Evolutionary conservation across 2,113 vertebrate genomes (phyloP), one percentile per base, ranked within the genome.

Genomic region (Semicossyphus pulcher): DNA sequence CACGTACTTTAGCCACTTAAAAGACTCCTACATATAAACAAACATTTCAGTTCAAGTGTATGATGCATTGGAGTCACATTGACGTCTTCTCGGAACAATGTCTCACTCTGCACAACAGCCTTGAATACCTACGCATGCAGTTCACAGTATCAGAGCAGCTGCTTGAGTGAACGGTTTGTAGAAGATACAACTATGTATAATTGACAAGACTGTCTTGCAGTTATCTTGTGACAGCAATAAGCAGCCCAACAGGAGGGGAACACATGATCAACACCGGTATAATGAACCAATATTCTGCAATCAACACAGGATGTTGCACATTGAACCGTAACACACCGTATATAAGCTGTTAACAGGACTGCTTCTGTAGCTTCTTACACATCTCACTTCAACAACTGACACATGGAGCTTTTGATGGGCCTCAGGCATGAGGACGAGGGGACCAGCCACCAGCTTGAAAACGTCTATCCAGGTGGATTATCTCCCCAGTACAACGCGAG

Each of bases 401-500:
- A 52, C 1, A 2, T 12, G 11, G 28, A 21, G 51, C 28, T 57
- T 39, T 2, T 21, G 20, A 28, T 44, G 49, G 74, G 36, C 60
- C 5, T 18, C 48, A 70, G 48, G 54, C 74, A 34, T 34, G 36
- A 25, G 23, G 41, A 20, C 7, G n/a, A 15, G 21, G 23, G 25
- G 34, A 64, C 42, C 8, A 61, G 34, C 23, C 42, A 66, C 26
- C 32, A 51, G 36, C 70, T 31, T 61, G 14, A 59, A 47, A 71
- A 34, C 2, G 20, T 73, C 23, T 61, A 51, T 57, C 44, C 53
- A 70, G 28, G 57, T 54, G 56, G 68, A 80, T 76, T 76, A 57
- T 73, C 58, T 73, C 29, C n/a, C 41, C 25, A 9, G 16, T 26
- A 15, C n/a, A 41, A 53, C 57, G 34, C 31, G 14, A 36, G 31